These are phyloP conservation scores for Notarius quadriscutis DNA, from an alignment of 2,113 vertebrate species.

Conservation along the genomic window DNA sequence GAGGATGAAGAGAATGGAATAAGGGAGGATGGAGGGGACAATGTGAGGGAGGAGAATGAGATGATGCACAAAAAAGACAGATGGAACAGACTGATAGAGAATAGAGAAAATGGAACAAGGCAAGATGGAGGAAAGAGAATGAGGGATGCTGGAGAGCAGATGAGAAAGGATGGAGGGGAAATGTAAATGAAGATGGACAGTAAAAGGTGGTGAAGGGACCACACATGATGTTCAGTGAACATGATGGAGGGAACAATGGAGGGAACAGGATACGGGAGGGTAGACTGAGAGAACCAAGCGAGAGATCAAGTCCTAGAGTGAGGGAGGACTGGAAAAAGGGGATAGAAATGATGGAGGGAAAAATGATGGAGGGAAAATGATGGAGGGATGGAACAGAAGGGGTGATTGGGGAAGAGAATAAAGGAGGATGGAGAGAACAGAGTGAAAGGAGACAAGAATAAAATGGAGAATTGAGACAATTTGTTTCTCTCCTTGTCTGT, in stretches of 20 bases:
- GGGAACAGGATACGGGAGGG: neutral
- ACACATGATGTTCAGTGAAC: no score
- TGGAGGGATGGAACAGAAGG: neutral
- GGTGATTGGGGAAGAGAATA: neutral
- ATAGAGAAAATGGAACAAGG: neutral
- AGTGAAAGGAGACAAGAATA: neutral
- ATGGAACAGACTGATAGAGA: neutral
- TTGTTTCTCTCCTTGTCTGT: constrained; percentile 50
- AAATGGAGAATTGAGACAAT: neutral
- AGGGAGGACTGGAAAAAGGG: neutral
- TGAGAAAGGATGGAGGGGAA: neutral
- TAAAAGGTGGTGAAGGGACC: neutral
- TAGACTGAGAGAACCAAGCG: neutral
- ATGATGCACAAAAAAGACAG: neutral
- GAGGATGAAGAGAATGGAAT: neutral
- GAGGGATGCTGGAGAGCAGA: neutral
- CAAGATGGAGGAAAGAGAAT: neutral
- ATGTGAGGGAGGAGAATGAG: neutral
- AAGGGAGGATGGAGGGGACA: neutral
- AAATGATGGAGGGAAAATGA: neutral
- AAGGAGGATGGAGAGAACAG: neutral
- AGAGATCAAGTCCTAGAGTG: neutral
- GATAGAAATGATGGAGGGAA: neutral
- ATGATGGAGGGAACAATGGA: no score
- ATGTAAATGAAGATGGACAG: neutral